Evolutionary conservation across 2,797 vertebrate genomes (phyloP), one percentile per base, ranked within the genome.

Genomic region (Melanogrammus aeglefinus): DNA sequence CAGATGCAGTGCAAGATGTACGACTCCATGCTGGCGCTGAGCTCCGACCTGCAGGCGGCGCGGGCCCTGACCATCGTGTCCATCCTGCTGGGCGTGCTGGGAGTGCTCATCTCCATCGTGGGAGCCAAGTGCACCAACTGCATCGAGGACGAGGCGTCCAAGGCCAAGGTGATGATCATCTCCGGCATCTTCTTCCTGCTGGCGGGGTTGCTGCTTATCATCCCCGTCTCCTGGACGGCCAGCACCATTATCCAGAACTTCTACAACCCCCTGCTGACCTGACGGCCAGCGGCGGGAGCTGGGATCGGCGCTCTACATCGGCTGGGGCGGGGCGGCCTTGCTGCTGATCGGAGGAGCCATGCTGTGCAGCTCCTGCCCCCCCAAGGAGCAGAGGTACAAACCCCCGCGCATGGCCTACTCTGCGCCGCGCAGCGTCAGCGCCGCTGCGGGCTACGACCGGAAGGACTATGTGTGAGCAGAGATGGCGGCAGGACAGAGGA

Each of bases 71-170:
- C 88, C 3, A 87, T 99, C 78, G 89, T 98, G 33, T 76, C 96
- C 90, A 96, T 99, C 78, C 91, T 99, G 35, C 86, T 99, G 6
- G 95, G 93, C 0, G 77, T 95, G 16, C 81, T 99, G 1, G 97
- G 93, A 1, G 82, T 97, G 69, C 16, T 98, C 82, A 93, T 98
- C 83, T 95, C 96, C 83, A 92, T 98, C 1, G 93, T 96, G 63
- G 98, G 98, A 0, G 98, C 96, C 75, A 96, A 98, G 90, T 99
- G 97, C 87, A 99, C 97, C 84, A 96, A 96, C 91, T 99, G 97
- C 82, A 94, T 99, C 1, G 96, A 98, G 75, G 97, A 97, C 0
- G 96, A 97, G 78, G 82, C 90, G 0, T 80, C 94, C 78, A 99
- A 99, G 76, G 94, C 96, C 83, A 98, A 96, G 90, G 95, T 99